Base-by-base conservation (phyloP, 2,113 vertebrate genomes). In the Tetrao urogallus region DNA sequence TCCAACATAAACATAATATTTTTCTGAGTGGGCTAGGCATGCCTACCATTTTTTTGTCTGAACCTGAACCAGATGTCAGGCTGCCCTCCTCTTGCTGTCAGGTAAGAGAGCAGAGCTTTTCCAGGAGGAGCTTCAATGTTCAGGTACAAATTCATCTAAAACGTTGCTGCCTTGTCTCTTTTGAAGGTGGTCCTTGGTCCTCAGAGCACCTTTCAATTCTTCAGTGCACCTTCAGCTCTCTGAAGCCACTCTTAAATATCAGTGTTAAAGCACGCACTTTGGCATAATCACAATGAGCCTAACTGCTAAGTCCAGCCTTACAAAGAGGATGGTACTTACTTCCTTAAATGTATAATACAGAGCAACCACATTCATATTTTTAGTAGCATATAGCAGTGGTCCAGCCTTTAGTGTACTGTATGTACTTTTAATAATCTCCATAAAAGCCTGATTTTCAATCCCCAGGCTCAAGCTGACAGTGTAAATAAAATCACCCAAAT, bases 401-500 rank as follows among this genome's bases (percentile, higher is more conserved):
- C 95, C 97, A 98, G 97, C 97, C 96, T 97, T 97, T 96, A 96
- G 97, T 97, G 96, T 97, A 97, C 98, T 98, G 98, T 98, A 98
- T 97, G 98, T 98, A 98, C 97, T 98, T 98, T 98, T 98, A 99
- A 99, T 99, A 99, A 99, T 99, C 99, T 99, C 98, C 98, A 98
- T 98, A 98, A 99, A 99, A 99, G 99, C 99, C 98, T 98, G 98
- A 98, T 99, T 99, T 98, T 98, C 98, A 99, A 99, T 99, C 99
- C 98, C 97, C 97, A 96, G 98, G 98, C 99, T 99, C 99, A 99
- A 99, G 98, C 98, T 99, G 98, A 99, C 99, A 99, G 99, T 99
- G 99, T 99, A 99, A 99, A 99, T 99, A 99, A 99, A 99, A 99
- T 99, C 98, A 99, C 98, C 98, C 98, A 99, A 99, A 99, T 99